Percentiles rank a stretch among this genome's conserved stretches.
Conservation (phyloP, 2,113 vertebrate species). For the Indicator maculatus region DNA sequence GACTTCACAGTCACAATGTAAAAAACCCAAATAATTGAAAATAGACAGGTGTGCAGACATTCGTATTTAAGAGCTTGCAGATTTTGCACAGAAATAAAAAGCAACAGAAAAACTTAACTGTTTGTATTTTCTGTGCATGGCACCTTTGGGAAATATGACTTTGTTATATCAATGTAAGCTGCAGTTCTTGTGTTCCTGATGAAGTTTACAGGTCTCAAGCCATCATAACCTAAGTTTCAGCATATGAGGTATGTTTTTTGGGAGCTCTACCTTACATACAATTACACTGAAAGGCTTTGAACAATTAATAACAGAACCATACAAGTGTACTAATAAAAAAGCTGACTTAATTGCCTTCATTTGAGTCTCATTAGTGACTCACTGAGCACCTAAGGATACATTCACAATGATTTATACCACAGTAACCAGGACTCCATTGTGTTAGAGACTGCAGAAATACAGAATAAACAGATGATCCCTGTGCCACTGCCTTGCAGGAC, state of each 20-base stretch:
- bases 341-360: constrained; percentile 16
- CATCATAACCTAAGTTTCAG: background rate
- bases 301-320: constrained; percentile 7
- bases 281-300: constrained; percentile 12
- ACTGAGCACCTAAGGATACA: background rate
- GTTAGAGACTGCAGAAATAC: background rate
- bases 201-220: background rate
- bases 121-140: background rate
- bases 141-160: background rate
- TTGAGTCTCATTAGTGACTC: constrained; percentile 45
- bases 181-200: background rate
- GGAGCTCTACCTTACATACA: background rate
- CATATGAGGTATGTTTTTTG: background rate
- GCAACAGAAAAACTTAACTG: background rate
- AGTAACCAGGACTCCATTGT: background rate
- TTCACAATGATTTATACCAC: background rate
- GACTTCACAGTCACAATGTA: background rate
- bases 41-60: background rate
- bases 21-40: background rate
- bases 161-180: background rate
- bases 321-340: background rate
- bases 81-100: background rate
- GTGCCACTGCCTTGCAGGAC: background rate
- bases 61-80: background rate
- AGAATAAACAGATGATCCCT: background rate